Evolutionary conservation across 2,797 vertebrate genomes (phyloP).

Genomic region (Phoxinus dragarum): DNA sequence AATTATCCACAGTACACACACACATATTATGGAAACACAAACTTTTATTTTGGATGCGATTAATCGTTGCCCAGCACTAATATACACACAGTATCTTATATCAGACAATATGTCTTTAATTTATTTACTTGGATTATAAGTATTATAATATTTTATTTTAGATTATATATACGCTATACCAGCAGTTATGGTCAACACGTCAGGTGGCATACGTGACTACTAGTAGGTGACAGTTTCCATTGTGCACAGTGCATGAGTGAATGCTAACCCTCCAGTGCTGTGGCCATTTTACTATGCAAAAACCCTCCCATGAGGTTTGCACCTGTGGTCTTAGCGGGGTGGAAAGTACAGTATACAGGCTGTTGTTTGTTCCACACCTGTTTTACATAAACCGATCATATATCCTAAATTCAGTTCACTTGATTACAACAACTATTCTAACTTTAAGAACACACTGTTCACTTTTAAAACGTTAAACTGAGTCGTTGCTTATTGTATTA

Average conservation of each 20-base stretch:
- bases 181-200: conserved; percentile 37
- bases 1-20: too few species aligned
- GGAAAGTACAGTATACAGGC: conserved; percentile 57
- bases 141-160: background rate
- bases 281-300: conserved; percentile 62
- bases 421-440: background rate
- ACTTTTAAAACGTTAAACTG: background rate
- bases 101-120: background rate
- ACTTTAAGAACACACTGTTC: background rate
- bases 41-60: too few species aligned
- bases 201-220: conserved; percentile 15
- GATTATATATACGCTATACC: background rate
- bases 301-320: conserved; percentile 59
- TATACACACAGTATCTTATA: background rate
- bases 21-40: too few species aligned
- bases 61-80: too few species aligned
- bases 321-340: conserved; percentile 38
- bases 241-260: conserved; percentile 30
- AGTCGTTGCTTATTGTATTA: background rate
- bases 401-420: background rate
- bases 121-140: background rate
- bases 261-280: conserved; percentile 56
- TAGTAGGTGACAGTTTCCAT: conserved; percentile 29
- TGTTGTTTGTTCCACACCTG: conserved; percentile 50
- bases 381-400: conserved; percentile 41